Evolutionary conservation across 2,797 vertebrate genomes (phyloP), one percentile per base, ranked within the genome.

Genomic region (Periophthalmus magnuspinnatus): DNA sequence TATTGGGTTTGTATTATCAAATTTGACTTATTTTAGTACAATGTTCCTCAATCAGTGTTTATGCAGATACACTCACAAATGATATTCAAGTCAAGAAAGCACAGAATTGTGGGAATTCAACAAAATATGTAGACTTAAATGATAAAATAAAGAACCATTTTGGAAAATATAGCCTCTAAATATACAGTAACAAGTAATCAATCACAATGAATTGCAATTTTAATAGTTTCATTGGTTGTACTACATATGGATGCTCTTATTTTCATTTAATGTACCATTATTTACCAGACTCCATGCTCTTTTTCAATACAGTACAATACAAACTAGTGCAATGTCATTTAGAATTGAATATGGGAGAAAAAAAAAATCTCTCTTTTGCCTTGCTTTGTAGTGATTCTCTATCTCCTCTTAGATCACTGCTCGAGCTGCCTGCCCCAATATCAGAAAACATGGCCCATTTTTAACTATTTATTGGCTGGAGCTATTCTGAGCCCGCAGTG

Each of bases 391-490:
- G 24, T 61, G 58, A 77, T 16, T 21, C 69, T 38, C 28, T 34
- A 19, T 61, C n/a, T 11, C 48, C 74, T 48, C 22, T 64, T 48
- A 64, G 61, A 64, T 74, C 74, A 57, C 19, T 64, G 19, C n/a
- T 33, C 21, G 32, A 38, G 41, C 41, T 47, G 50, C 58, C 67
- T 38, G 66, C 7, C 69, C 19, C 67, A 58, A 71, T 55, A 70
- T n/a, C 32, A 13, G 6, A 38, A 65, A 48, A 60, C 47, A 63
- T 3, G 41, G 33, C 50, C 61, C 21, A 69, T 56, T 72, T 65
- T 75, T 69, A 71, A 76, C 68, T 59, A 59, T 69, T 68, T 45
- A 67, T 50, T 47, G 36, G 17, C 33, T 22, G 6, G 66, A 70
- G 45, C 56, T 24, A 36, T 68, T 21, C 72, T 61, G 45, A 4